A percentile compares a stretch with the other conserved stretches of the same genome.
Evolutionary conservation across 1,140 invertebrate species (phyloP).

Genomic region (Paraescarpia echinospica): DNA sequence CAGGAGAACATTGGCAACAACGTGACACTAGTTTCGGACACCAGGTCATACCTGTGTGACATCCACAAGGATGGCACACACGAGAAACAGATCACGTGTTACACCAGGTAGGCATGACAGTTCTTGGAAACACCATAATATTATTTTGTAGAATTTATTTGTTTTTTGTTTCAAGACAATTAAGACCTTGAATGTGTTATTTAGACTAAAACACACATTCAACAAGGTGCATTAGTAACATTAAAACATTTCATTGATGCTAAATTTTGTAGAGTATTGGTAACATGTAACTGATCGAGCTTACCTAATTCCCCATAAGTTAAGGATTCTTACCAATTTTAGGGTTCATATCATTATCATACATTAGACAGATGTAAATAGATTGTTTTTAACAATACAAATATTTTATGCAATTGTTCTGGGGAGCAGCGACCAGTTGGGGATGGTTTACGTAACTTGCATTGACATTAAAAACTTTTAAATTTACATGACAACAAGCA

Average conservation of each 20-base stretch:
- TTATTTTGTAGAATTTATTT: neutral
- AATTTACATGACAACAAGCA: too few relatives aligned
- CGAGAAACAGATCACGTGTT: constrained; percentile 10
- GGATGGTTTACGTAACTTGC: too few relatives aligned
- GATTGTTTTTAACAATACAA: too few relatives aligned
- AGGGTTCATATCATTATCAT: too few relatives aligned
- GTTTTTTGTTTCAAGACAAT: neutral
- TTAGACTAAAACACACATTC: neutral
- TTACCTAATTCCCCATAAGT: too few relatives aligned
- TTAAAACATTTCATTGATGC: neutral
- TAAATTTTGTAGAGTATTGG: neutral
- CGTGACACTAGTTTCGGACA: neutral
- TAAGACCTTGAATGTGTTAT: neutral
- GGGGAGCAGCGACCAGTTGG: too few relatives aligned
- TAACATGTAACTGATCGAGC: neutral
- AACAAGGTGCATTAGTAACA: neutral
- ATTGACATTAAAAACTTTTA: too few relatives aligned
- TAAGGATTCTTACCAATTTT: too few relatives aligned
- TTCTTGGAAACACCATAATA: neutral
- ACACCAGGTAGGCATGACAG: constrained; percentile 16
- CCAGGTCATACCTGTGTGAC: constrained; percentile 14
- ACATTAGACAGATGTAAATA: too few relatives aligned
- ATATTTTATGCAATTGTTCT: too few relatives aligned
- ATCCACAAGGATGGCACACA: constrained; percentile 8
- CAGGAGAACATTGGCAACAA: constrained; percentile 12